Conservation (phyloP, 2,888 invertebrate species). For the Hirtodrosophila alboralis region DNA sequence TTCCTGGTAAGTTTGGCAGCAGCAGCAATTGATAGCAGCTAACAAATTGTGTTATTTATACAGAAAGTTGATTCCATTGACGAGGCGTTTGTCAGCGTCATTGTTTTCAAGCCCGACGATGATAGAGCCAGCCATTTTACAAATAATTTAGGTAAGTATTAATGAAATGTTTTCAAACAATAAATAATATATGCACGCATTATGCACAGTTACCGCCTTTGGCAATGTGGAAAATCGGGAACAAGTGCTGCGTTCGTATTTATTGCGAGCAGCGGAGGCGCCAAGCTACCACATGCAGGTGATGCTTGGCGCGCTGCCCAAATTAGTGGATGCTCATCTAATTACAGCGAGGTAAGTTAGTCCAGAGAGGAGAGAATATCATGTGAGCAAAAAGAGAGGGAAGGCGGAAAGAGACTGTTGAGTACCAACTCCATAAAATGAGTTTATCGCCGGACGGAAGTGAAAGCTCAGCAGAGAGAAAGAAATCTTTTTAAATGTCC, state of each 20-base stretch:
- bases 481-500: constrained; percentile 1
- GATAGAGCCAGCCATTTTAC: constrained; percentile 89
- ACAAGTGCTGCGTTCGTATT: constrained; percentile 89
- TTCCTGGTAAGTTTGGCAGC: constrained; percentile 67
- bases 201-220: constrained; percentile 86
- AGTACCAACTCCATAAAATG: too few species aligned
- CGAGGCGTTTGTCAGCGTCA: constrained; percentile 94
- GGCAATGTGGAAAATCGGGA: constrained; percentile 90
- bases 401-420: too few species aligned
- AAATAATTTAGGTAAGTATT: constrained; percentile 86
- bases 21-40: background rate
- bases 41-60: background rate
- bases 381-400: too few species aligned
- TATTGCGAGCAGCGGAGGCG: constrained; percentile 89
- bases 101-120: constrained; percentile 90
- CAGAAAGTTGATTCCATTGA: constrained; percentile 93
- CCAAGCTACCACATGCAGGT: constrained; percentile 91
- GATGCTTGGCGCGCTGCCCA: constrained; percentile 90
- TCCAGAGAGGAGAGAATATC: too few species aligned
- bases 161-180: too few species aligned
- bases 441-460: too few species aligned
- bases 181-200: background rate
- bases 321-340: constrained; percentile 89
- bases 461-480: too few species aligned
- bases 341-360: constrained; percentile 89